Evolutionary conservation across 2,888 invertebrate species (phyloP), one percentile per base, ranked within the genome.

Genomic region (Caenorhabditis auriculariae): DNA sequence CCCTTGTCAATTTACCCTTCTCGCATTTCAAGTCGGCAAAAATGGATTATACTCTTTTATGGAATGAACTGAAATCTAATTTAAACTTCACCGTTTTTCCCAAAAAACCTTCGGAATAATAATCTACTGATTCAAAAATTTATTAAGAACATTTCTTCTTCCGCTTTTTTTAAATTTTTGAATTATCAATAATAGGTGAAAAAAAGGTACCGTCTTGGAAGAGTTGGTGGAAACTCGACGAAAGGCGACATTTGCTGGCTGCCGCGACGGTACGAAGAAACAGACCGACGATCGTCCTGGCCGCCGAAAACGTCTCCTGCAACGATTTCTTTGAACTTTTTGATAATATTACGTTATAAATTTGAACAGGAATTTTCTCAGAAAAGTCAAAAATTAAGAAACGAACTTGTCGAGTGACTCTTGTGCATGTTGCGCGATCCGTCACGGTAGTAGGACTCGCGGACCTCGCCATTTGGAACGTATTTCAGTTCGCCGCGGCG

Each of bases 161-260:
- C 7, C 17, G 17, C n/a, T 17, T 41, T 41, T 41, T 15, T 41
- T 15, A 12, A 23, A 42, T 4, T 42, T 21, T 9, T 26, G 12
- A 15, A 12, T 44, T 7, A 7, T 15, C 9, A 44, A 44, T 9
- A 17, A 7, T 7, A 9, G 7, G n/a, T 44, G 19, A n/a, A n/a
- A n/a, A n/a, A n/a, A n/a, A 23, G 6, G 6, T 28, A 56, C 44
- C 60, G 49, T 21, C 77, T 65, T 27, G 78, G 76, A 41, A 81
- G 65, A 19, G 81, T 78, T n/a, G 81, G 81, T 51, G 81, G 81
- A 57, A 74, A 81, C 65, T 81, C 81, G 47, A 81, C 73, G 54
- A 78, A 71, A 12, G 81, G 81, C 35, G 70, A 64, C 7, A 58
- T 47, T 38, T 65, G 66, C 37, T 68, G 62, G 37, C 66, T 66